Conservation (phyloP, 2,797 vertebrate genomes). For the Tokudaia muenninki region DNA sequence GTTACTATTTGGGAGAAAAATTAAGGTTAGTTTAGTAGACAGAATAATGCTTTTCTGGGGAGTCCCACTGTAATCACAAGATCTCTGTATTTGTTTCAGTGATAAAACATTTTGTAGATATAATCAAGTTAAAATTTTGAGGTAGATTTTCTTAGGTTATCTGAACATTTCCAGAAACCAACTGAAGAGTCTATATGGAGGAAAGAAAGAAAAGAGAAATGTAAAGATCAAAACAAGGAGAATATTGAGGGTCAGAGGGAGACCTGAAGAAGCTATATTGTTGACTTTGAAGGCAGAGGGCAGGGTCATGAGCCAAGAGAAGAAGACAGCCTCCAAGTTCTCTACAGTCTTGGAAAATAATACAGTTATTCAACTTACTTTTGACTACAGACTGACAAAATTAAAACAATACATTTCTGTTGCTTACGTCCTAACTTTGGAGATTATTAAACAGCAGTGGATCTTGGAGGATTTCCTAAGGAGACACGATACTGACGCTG, state of each 20-base stretch:
- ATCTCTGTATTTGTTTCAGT: background rate
- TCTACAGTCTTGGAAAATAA: background rate
- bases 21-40: background rate
- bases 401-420: background rate
- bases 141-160: slow-evolving; percentile 5
- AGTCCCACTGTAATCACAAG: background rate
- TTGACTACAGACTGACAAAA: background rate
- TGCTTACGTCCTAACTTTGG: background rate
- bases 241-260: background rate
- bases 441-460: background rate
- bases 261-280: background rate
- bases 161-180: background rate
- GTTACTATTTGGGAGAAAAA: background rate
- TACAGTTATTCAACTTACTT: background rate
- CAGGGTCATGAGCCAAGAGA: background rate
- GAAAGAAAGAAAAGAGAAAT: background rate
- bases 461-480: background rate
- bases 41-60: background rate
- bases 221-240: background rate
- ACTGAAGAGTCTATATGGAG: background rate
- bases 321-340: background rate
- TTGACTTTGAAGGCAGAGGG: background rate
- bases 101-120: background rate
- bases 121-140: slow-evolving; percentile 11
- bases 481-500: background rate